Evolutionary conservation across 2,888 invertebrate genomes (phyloP), one percentile per base, ranked within the genome.

Genomic region (Lydus trimaculatus): DNA sequence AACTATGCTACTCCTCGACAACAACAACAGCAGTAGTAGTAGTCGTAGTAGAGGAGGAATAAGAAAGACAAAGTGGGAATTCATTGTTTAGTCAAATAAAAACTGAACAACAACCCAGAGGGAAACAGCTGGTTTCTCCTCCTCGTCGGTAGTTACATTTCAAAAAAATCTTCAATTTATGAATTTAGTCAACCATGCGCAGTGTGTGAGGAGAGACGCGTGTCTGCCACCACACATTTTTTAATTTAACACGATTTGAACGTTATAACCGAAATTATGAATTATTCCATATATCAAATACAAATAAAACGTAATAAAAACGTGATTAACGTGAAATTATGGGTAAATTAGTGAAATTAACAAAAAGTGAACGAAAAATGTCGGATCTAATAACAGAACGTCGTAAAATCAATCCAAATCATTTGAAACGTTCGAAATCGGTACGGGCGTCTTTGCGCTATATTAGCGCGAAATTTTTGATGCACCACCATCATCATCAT

Each of bases 371-470:
- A 48, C 48, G 48, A 65, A 82, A 78, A 78, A 84, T 85, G 84
- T 78, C 82, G 7, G 84, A 84, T 69, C 31, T 83, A 52, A 72
- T 83, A 48, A 76, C 82, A n/a, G 83, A 84, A 72, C 73, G 83
- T 61, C 79, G 83, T 31, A 80, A 79, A 73, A 73, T 76, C 13
- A 70, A 71, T 31, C 87, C 85, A 70, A 60, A 60, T 17, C 11
- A 60, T 39, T 75, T 89, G 77, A 90, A 91, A 75, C 89, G 92
- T 75, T 88, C 91, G 75, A 88, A 90, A 83, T 91, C 92, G 74
- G 91, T 92, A 81, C 88, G 92, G 78, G 90, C 91, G 75, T 92
- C 92, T 75, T 85, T 92, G 75, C 89, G 91, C 74, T 84, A 90
- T 82, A 89, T 92, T 69, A 89, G 90, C 70, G 87, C 88, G 78